Evolutionary conservation across 2,113 vertebrate genomes (phyloP), one percentile per base, ranked within the genome.

Genomic region (Lichenostomus cassidix): DNA sequence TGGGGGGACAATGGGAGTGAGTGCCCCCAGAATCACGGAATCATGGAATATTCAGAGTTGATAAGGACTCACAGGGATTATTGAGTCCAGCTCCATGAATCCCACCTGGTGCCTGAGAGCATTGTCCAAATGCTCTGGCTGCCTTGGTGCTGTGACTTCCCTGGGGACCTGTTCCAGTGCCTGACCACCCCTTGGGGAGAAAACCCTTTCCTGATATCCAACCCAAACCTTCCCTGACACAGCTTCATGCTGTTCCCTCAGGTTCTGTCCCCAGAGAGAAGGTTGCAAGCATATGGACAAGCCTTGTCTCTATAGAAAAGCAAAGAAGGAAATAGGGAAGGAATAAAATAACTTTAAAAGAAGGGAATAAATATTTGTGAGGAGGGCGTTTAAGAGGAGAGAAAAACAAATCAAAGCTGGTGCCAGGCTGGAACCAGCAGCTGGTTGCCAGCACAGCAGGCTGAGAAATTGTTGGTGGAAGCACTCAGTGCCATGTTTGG

Each of bases 391-490:
- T 93, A 62, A 73, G 35, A 95, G 77, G 58, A 87, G 59, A 74
- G 42, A 95, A 90, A 89, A 94, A 82, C 22, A 82, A 89, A 93
- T 78, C 28, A 73, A 89, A 91, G 18, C 49, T 44, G 19, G 23
- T 94, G 90, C 91, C 95, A 94, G 73, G 37, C 87, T 82, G 71
- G 60, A 90, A 73, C 60, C 5, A 15, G 39, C 75, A 86, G 84
- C 89, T 90, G 37, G 44, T 75, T 94, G 77, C 65, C 63, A 86
- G 62, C 69, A 46, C 56, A 94, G 42, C 80, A 97, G 85, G 42
- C 79, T 85, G 93, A 89, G 81, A 80, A 76, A 52, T 33, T 93
- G 86, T 4, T 89, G 84, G 75, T 76, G 42, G 89, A 64, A 83
- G 37, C 0, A 0, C 35, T 47, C 60, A 64, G 74, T 93, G 87